Conservation (phyloP, 2,113 vertebrate species). For the Grantiella picta region DNA sequence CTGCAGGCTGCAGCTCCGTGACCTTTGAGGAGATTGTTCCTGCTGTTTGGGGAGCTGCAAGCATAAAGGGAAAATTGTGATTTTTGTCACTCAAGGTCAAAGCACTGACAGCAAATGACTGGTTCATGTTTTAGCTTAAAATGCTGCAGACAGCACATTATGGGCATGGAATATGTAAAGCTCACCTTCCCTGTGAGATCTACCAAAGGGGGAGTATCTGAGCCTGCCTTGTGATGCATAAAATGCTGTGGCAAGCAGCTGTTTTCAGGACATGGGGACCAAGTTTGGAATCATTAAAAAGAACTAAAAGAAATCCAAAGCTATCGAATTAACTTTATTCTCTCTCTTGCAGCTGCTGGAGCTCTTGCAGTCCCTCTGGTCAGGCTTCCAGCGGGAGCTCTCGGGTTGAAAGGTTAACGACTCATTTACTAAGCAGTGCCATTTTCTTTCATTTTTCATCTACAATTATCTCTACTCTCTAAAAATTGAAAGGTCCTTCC, state of each 20-base stretch:
- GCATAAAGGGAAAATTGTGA: neutral
- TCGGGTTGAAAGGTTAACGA: constrained; percentile 68
- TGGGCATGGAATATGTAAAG: neutral
- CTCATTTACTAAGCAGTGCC: constrained; percentile 65
- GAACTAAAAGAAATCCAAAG: constrained; percentile 39
- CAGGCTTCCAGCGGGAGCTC: constrained; percentile 49
- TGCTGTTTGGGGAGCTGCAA: neutral
- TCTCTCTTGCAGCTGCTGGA: constrained; percentile 29
- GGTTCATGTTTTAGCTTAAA: neutral
- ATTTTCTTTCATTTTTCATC: constrained; percentile 72
- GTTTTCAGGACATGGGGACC: neutral
- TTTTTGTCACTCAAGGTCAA: neutral
- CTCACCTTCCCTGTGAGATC: neutral
- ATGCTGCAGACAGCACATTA: neutral
- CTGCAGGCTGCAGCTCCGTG: neutral
- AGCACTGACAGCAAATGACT: neutral
- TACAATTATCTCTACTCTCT: constrained; percentile 67
- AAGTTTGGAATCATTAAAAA: constrained; percentile 7
- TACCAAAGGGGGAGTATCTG: neutral
- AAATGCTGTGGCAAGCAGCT: neutral
- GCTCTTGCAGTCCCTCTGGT: constrained; percentile 46
- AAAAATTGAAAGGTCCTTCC: constrained; percentile 46
- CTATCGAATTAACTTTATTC: constrained; percentile 42
- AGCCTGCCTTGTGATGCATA: neutral
- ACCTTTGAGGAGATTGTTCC: neutral